Base-by-base conservation (phyloP, 2,888 invertebrate genomes). In the Gymnoscelis rufifasciata region DNA sequence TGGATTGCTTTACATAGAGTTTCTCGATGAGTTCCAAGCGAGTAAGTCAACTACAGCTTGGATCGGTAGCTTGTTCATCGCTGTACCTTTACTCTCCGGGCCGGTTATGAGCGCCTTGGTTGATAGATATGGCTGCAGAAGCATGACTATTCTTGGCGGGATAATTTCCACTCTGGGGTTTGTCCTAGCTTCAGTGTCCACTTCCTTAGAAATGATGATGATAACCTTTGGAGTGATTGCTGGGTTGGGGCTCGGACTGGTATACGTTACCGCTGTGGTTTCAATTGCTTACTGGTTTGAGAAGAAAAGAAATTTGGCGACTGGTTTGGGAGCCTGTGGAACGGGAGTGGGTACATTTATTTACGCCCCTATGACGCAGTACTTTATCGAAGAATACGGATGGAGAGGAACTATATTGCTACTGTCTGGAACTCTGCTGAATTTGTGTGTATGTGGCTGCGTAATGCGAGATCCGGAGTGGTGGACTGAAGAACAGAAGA, bases 221-320 rank as follows among this genome's bases (percentile, higher is more conserved):
- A 69, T 97, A 40, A 96, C 95, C 0, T 96, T 96, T 72, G 96
- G 96, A 24, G 90, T 96, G 0, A 90, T 96, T 23, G 93, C 95
- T 38, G 96, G 96, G 0, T 74, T 96, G 48, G 97, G 96, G 0
- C 84, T 97, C 54, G 95, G 96, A 4, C 78, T 95, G 38, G 94
- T 94, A 40, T 97, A 96, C 71, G 96, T 96, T 7, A 95, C 96
- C 1, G 96, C 96, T 4, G 96, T 97, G 3, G 96, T 97, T 3
- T 94, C 95, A 43, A 95, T 97, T 47, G 96, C 97, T 5, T 96
- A 95, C 71, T 97, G 97, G 93, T 97, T 97, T 76, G 96, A 97
- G 64, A 94, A 94, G 75, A 94, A 93, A 67, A 90, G 96, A 27
- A 94, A 94, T 35, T 89, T 97, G 54, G 97, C 97, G 3, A 95